These are phyloP conservation scores for Bothrops alternatus DNA, from an alignment of 2,797 vertebrate genomes.

Conservation along the genomic window DNA sequence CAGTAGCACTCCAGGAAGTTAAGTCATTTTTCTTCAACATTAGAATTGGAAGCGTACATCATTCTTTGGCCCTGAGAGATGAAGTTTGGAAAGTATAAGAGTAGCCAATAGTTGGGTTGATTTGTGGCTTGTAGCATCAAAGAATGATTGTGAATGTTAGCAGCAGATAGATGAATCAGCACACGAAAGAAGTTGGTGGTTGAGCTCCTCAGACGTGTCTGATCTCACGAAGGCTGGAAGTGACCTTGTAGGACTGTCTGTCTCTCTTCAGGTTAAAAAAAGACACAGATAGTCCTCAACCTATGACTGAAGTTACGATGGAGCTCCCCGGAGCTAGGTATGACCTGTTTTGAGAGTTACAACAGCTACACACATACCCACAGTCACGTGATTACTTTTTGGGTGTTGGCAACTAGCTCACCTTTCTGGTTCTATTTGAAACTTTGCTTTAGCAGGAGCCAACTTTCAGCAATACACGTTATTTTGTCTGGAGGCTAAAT, in stretches of 20 bases:
- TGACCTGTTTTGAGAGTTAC: background rate
- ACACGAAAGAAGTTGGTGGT: background rate
- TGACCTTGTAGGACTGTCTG: background rate
- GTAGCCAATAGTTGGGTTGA: background rate
- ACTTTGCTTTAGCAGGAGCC: background rate
- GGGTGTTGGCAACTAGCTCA: background rate
- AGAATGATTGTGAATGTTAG: background rate
- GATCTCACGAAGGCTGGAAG: no score
- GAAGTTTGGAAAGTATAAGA: background rate
- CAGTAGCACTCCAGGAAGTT: background rate
- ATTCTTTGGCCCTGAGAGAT: background rate
- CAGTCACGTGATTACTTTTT: background rate
- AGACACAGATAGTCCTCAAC: background rate
- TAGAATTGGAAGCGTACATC: background rate
- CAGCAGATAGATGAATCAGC: background rate
- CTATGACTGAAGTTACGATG: background rate
- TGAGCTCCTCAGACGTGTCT: background rate
- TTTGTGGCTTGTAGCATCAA: background rate
- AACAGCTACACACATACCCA: background rate
- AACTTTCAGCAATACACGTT: conserved; percentile 37
- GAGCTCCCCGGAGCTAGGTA: background rate
- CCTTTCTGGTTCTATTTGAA: conserved; percentile 14
- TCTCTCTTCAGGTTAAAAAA: background rate
- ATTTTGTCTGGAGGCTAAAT: conserved; percentile 2
- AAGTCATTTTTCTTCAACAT: background rate